Conservation (phyloP, 1,140 invertebrate species). For the Meloidogyne exigua region DNA sequence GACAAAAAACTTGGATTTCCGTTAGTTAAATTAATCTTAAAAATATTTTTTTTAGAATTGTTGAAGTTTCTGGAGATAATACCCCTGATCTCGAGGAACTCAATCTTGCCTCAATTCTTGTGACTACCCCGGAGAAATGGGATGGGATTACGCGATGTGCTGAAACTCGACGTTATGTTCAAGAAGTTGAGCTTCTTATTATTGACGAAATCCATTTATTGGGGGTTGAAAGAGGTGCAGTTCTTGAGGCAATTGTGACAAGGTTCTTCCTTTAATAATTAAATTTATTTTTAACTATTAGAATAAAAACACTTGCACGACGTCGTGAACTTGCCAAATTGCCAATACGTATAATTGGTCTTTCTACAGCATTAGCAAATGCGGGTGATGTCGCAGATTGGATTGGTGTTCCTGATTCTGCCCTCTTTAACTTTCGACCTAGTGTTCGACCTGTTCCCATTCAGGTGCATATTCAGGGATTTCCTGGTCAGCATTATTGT, state of each 20-base stretch:
- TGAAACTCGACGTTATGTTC: constrained; percentile 92
- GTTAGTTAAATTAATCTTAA: constrained; percentile 54
- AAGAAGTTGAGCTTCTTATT: constrained; percentile 83
- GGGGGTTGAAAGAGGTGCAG: constrained; percentile 73
- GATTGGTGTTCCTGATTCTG: constrained; percentile 77
- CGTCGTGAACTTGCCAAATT: constrained; percentile 70
- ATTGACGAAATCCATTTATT: constrained; percentile 98
- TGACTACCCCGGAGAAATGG: constrained; percentile 99
- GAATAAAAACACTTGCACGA: constrained; percentile 64
- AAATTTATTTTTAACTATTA: constrained; percentile 66
- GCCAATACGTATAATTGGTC: constrained; percentile 80
- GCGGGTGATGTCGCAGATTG: constrained; percentile 93
- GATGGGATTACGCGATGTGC: constrained; percentile 95
- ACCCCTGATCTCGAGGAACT: constrained; percentile 87
- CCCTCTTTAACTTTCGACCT: constrained; percentile 94
- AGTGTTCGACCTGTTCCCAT: constrained; percentile 93
- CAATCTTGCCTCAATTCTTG: constrained; percentile 80
- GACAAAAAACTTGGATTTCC: constrained; percentile 74
- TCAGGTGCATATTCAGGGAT: constrained; percentile 88
- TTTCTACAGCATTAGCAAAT: constrained; percentile 96
- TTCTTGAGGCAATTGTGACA: constrained; percentile 73
- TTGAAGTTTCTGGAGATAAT: constrained; percentile 93
- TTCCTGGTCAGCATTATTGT: constrained; percentile 94
- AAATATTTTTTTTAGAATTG: constrained; percentile 71
- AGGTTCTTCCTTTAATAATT: constrained; percentile 64